A percentile compares a stretch with the other conserved stretches of the same genome.
phyloP scores from a whole-genome alignment of 2,113 vertebrate species.

The Turnix velox region DNA sequence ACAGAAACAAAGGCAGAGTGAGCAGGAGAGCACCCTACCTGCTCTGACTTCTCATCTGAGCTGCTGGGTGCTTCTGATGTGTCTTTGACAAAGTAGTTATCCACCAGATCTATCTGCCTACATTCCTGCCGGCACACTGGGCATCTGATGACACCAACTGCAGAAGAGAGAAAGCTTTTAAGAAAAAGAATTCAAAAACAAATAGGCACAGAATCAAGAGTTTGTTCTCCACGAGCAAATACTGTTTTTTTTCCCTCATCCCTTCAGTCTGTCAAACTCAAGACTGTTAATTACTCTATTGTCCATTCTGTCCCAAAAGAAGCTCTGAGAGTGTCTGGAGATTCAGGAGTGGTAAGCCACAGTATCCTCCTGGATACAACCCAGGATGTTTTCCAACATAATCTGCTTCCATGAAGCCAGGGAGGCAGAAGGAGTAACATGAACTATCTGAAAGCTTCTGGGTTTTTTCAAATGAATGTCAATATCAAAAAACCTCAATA shows the following conservation, averaged over 20 bases:
- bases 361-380: not conserved
- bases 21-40: conserved; percentile 72
- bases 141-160: conserved; percentile 95
- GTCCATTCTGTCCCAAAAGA: not conserved
- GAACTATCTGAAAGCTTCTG: not conserved
- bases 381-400: not conserved
- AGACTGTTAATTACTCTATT: not conserved
- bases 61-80: conserved; percentile 86
- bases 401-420: not conserved
- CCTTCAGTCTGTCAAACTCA: not conserved
- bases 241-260: rapidly evolving
- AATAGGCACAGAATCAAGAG: rapidly evolving
- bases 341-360: rapidly evolving
- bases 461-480: not conserved
- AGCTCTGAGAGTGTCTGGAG: not conserved
- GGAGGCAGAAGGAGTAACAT: not conserved
- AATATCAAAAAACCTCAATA: not conserved
- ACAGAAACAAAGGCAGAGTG: not conserved
- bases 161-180: not conserved
- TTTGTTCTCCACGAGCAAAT: not conserved
- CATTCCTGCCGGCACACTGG: conserved; percentile 93
- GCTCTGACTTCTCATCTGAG: conserved; percentile 89
- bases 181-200: not conserved
- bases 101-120: conserved; percentile 94
- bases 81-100: conserved; percentile 99